These are phyloP conservation scores for Hyppa rectilinea DNA, from an alignment of 2,888 invertebrate genomes.

Conservation along the genomic window DNA sequence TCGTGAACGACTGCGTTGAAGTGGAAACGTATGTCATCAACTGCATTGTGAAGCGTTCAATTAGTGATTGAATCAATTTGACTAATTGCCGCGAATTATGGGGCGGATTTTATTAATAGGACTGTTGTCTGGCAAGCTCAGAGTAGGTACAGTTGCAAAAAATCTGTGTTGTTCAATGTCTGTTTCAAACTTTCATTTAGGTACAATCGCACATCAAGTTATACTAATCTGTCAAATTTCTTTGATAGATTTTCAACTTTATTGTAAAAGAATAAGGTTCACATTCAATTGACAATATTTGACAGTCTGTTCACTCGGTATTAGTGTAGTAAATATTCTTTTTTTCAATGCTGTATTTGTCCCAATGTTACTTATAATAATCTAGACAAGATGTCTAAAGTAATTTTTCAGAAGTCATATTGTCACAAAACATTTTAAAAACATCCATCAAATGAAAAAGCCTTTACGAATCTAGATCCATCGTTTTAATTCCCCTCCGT, in stretches of 20 bases:
- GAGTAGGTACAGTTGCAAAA: background rate
- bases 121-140: slow-evolving; percentile 2
- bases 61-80: slow-evolving; percentile 72
- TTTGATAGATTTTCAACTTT: too few species aligned
- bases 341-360: background rate
- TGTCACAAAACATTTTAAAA: slow-evolving; percentile 16
- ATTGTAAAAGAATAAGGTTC: too few species aligned
- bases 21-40: slow-evolving; percentile 78
- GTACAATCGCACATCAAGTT: too few species aligned
- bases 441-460: slow-evolving; percentile 54
- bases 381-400: background rate
- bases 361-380: background rate
- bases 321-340: background rate
- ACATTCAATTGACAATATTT: too few species aligned
- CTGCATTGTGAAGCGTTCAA: slow-evolving; percentile 84
- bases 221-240: too few species aligned
- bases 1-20: slow-evolving; percentile 78
- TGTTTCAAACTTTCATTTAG: background rate
- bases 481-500: slow-evolving; percentile 66
- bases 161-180: background rate
- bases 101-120: slow-evolving; percentile 38
- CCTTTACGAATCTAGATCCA: slow-evolving; percentile 64
- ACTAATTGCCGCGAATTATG: slow-evolving; percentile 69
- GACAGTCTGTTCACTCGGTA: too few species aligned
- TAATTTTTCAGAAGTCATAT: slow-evolving; percentile 4